Percentiles rank a stretch among this genome's conserved stretches.
These are phyloP conservation scores for Aradus depressus DNA, from an alignment of 2,888 invertebrate genomes.

Conservation along the genomic window DNA sequence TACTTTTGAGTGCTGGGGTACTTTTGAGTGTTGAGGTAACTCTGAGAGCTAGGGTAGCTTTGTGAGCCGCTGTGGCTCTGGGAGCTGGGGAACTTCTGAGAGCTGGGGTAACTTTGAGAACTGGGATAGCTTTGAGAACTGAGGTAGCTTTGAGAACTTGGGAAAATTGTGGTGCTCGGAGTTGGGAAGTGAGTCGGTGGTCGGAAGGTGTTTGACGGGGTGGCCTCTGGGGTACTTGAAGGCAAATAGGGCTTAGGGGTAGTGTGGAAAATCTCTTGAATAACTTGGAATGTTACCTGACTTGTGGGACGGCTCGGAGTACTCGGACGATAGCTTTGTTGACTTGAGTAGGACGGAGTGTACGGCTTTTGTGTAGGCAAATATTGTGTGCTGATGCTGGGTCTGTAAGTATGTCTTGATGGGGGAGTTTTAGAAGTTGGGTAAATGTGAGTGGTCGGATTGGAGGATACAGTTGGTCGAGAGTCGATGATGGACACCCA, in stretches of 20 bases:
- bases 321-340: slow-evolving; percentile 18
- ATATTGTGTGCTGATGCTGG: slow-evolving; percentile 15
- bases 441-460: slow-evolving; percentile 3
- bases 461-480: slow-evolving; percentile 14
- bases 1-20: not conserved
- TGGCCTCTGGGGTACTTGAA: too few relatives aligned
- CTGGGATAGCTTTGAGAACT: slow-evolving; percentile 4
- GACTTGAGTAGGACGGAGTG: slow-evolving; percentile 12
- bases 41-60: not conserved
- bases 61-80: too few relatives aligned
- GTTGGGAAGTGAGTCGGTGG: too few relatives aligned
- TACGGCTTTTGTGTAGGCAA: not conserved
- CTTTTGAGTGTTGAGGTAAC: not conserved
- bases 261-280: too few relatives aligned
- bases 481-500: slow-evolving; percentile 35
- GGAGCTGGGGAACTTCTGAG: slow-evolving; percentile 2
- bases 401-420: slow-evolving; percentile 22
- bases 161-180: slow-evolving; percentile 7
- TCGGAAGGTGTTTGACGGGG: too few relatives aligned
- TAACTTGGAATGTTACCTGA: too few relatives aligned
- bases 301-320: slow-evolving; percentile 5
- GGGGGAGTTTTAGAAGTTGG: slow-evolving; percentile 19
- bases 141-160: slow-evolving; percentile 20
- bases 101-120: slow-evolving; percentile 1
- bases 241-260: too few relatives aligned